These are phyloP conservation scores for Orchesellides sinensis DNA, from an alignment of 2,888 invertebrate species.

Conservation along the genomic window DNA sequence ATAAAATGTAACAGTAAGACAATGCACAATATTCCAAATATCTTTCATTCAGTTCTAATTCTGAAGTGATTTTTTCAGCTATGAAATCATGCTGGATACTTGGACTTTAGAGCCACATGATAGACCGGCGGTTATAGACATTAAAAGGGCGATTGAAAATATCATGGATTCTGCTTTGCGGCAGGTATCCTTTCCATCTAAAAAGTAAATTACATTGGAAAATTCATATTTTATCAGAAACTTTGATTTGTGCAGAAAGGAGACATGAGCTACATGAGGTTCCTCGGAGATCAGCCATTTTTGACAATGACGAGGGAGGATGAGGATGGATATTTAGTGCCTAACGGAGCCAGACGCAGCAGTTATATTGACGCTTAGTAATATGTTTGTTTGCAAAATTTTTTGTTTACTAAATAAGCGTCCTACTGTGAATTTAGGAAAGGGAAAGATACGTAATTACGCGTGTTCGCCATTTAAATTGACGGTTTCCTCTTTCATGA, in stretches of 20 bases:
- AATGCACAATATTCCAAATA: background rate
- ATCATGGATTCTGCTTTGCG: slow-evolving; percentile 39
- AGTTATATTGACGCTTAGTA: slow-evolving; percentile 4
- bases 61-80: slow-evolving; percentile 17
- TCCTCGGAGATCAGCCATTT: slow-evolving; percentile 25
- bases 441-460: background rate
- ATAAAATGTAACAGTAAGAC: slow-evolving; percentile 33
- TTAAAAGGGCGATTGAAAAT: slow-evolving; percentile 55
- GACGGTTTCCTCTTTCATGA: background rate
- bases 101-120: slow-evolving; percentile 61
- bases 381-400: background rate
- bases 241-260: slow-evolving; percentile 5
- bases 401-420: background rate
- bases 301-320: slow-evolving; percentile 21
- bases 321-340: slow-evolving; percentile 32
- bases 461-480: background rate
- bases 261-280: slow-evolving; percentile 46
- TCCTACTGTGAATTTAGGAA: background rate
- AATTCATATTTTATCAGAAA: background rate
- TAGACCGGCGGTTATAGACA: slow-evolving; percentile 60
- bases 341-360: background rate
- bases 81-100: slow-evolving; percentile 63
- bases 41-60: background rate
- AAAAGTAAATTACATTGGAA: background rate
- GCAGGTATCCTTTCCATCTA: slow-evolving; percentile 34